phyloP scores from a whole-genome alignment of 1,140 invertebrate species.

The Hestina assimilis region DNA sequence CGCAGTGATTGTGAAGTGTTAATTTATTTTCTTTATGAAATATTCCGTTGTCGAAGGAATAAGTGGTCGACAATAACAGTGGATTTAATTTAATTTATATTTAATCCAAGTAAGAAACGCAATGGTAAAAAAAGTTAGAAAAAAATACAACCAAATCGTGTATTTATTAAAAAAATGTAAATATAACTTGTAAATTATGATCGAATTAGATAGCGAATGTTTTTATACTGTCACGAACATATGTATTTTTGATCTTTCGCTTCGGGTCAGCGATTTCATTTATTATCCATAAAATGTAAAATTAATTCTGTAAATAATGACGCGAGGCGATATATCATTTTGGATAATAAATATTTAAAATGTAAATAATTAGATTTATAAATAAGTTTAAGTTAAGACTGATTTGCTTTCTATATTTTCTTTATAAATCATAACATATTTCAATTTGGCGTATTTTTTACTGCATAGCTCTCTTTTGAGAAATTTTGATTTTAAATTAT shows the following conservation, averaged over 20 bases:
- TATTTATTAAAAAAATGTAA: constrained; percentile 72
- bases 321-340: constrained; percentile 25
- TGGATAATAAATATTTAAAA: constrained; percentile 45
- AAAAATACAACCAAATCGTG: constrained; percentile 64
- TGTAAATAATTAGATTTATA: constrained; percentile 63
- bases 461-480: no score
- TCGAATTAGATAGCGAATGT: constrained; percentile 70
- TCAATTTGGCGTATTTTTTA: background rate
- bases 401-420: constrained; percentile 65
- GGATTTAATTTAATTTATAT: constrained; percentile 25
- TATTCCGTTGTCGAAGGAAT: constrained; percentile 21
- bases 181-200: constrained; percentile 67
- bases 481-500: no score
- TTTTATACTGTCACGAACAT: constrained; percentile 41
- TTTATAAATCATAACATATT: background rate
- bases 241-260: constrained; percentile 24
- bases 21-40: constrained; percentile 34
- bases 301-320: constrained; percentile 41
- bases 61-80: constrained; percentile 46
- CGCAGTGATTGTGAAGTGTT: constrained; percentile 39
- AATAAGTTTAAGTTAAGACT: constrained; percentile 70
- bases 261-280: constrained; percentile 2
- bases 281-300: background rate
- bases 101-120: constrained; percentile 24
- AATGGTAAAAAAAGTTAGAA: constrained; percentile 28